Evolutionary conservation across 2,888 invertebrate genomes (phyloP).

Genomic region (Latrodectus elegans): DNA sequence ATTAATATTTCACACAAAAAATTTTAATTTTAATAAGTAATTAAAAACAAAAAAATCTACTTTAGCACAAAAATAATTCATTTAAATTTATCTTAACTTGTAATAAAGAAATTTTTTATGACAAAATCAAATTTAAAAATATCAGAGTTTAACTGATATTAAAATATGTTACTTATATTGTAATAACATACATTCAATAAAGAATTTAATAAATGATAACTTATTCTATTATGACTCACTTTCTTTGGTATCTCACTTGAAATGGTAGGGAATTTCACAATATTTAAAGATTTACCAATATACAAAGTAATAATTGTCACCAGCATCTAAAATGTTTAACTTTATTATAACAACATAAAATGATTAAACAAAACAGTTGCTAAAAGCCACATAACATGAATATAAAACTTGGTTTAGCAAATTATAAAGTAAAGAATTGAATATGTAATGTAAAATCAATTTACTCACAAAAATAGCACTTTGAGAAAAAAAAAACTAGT

Average conservation of each 20-base stretch:
- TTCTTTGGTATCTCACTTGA: slow-evolving; percentile 60
- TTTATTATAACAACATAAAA: not conserved
- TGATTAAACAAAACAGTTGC: too few relatives aligned
- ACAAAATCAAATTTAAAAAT: not conserved
- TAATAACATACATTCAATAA: not conserved
- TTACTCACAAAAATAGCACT: too few relatives aligned
- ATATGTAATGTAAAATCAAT: too few relatives aligned
- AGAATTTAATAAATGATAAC: not conserved
- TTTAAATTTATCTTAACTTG: not conserved
- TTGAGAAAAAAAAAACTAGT: too few relatives aligned
- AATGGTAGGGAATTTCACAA: slow-evolving; percentile 58
- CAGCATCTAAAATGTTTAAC: slow-evolving; percentile 51
- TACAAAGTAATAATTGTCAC: slow-evolving; percentile 64
- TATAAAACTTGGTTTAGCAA: too few relatives aligned
- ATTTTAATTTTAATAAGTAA: too few relatives aligned
- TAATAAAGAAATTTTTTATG: not conserved
- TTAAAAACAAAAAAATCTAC: too few relatives aligned
- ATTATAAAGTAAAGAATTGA: too few relatives aligned
- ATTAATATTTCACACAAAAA: too few relatives aligned
- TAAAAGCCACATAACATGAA: too few relatives aligned
- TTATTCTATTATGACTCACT: slow-evolving; percentile 13
- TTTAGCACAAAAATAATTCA: not conserved
- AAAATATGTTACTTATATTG: too few relatives aligned
- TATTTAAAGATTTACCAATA: slow-evolving; percentile 41
- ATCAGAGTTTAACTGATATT: not conserved